phyloP scores from a whole-genome alignment of 2,113 vertebrate genomes.

The Lutjanus erythropterus region DNA sequence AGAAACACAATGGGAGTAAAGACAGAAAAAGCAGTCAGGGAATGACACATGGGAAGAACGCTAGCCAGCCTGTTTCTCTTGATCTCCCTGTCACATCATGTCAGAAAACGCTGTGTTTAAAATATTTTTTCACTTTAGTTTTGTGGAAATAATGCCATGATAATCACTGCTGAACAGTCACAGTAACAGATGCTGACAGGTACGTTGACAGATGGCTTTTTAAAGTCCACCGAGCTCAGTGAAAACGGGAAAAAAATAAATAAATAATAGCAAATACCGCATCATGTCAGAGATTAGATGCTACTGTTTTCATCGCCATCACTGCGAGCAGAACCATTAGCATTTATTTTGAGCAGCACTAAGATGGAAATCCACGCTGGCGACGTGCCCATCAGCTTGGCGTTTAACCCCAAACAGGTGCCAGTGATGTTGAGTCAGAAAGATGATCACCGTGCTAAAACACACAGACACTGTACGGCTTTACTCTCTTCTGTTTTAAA shows the following conservation, averaged over 20 bases:
- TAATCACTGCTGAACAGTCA: slow-evolving; percentile 64
- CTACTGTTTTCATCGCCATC: slow-evolving; percentile 56
- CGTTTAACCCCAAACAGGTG: slow-evolving; percentile 74
- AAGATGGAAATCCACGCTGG: slow-evolving; percentile 63
- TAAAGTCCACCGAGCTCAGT: slow-evolving; percentile 62
- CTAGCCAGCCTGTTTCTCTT: slow-evolving; percentile 45
- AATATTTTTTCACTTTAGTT: slow-evolving; percentile 34
- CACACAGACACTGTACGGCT: slow-evolving; percentile 32
- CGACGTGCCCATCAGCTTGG: slow-evolving; percentile 52
- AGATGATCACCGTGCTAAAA: slow-evolving; percentile 39
- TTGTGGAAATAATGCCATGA: slow-evolving; percentile 55
- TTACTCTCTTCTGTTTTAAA: slow-evolving; percentile 46
- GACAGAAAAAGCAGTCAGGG: slow-evolving; percentile 50
- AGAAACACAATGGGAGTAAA: slow-evolving; percentile 45
- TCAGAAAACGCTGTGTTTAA: slow-evolving; percentile 54
- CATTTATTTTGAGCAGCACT: slow-evolving; percentile 62
- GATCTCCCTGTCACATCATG: slow-evolving; percentile 59
- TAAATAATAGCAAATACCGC: slow-evolving; percentile 40
- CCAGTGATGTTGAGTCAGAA: slow-evolving; percentile 56
- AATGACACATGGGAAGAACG: slow-evolving; percentile 68
- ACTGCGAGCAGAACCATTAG: slow-evolving; percentile 57
- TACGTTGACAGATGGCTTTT: slow-evolving; percentile 77
- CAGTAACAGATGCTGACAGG: slow-evolving; percentile 75
- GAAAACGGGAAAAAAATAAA: slow-evolving; percentile 50
- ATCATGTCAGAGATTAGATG: slow-evolving; percentile 65